A percentile compares a stretch with the other conserved stretches of the same genome.
These are phyloP conservation scores for Pachycephus smyrnensis DNA, from an alignment of 2,888 invertebrate genomes.

Conservation along the genomic window DNA sequence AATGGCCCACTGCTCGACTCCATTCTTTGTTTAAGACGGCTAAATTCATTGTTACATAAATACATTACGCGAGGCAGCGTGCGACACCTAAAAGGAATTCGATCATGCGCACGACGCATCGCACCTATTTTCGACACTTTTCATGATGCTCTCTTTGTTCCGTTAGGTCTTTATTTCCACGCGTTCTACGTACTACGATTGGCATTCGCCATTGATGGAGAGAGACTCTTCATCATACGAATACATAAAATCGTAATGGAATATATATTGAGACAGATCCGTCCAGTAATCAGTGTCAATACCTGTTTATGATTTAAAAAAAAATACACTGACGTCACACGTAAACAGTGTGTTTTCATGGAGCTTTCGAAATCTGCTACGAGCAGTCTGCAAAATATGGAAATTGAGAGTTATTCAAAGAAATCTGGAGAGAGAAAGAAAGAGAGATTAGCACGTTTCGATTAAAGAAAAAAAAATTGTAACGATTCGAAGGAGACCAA, in stretches of 20 bases:
- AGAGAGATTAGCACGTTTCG: neutral
- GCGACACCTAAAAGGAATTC: slow-evolving; percentile 53
- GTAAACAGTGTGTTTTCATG: neutral
- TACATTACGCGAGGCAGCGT: slow-evolving; percentile 32
- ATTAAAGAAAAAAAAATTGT: neutral
- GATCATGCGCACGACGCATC: slow-evolving; percentile 13
- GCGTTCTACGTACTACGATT: neutral
- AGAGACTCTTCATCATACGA: neutral
- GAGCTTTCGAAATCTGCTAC: neutral
- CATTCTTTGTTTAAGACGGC: slow-evolving; percentile 31
- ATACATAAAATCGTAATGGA: neutral
- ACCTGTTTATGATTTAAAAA: neutral
- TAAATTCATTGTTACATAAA: slow-evolving; percentile 57
- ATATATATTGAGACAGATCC: neutral
- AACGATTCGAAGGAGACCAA: neutral
- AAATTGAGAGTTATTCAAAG: neutral
- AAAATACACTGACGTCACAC: neutral
- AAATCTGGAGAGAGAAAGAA: neutral
- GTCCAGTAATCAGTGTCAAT: neutral
- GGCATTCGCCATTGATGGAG: neutral
- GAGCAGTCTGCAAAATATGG: neutral
- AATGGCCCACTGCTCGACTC: slow-evolving; percentile 60
- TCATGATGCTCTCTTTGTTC: neutral
- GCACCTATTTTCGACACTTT: neutral
- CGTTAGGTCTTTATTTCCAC: neutral